Conservation (phyloP, 2,888 invertebrate genomes). For the Orthosia incerta region DNA sequence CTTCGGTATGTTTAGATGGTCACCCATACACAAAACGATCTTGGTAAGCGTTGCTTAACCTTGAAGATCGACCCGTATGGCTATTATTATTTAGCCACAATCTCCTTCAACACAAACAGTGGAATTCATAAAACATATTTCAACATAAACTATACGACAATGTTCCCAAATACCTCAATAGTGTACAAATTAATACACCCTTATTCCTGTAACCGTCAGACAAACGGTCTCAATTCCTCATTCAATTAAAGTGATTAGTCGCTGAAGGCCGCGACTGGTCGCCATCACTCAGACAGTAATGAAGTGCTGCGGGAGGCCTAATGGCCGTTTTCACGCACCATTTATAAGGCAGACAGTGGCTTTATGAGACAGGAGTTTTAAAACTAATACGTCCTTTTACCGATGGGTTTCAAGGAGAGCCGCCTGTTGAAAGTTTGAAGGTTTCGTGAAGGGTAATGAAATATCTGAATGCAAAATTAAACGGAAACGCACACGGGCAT, state of each 20-base stretch:
- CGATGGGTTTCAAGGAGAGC: background rate
- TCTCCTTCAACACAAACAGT: background rate
- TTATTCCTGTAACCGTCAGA: constrained; percentile 23
- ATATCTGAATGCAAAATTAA: background rate
- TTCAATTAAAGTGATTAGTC: constrained; percentile 52
- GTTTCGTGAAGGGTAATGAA: background rate
- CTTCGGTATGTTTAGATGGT: no score
- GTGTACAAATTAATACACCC: constrained; percentile 21
- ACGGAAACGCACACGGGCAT: background rate
- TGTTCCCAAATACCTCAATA: background rate
- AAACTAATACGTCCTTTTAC: constrained; percentile 26
- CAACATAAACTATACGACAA: background rate
- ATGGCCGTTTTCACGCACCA: constrained; percentile 53
- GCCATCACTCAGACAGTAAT: constrained; percentile 49
- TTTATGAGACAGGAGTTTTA: constrained; percentile 7
- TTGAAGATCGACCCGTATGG: no score
- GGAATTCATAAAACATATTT: background rate
- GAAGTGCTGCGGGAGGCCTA: constrained; percentile 39
- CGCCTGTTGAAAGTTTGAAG: background rate
- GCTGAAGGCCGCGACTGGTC: constrained; percentile 39
- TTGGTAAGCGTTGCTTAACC: no score
- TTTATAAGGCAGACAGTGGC: constrained; percentile 36
- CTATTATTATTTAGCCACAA: no score
- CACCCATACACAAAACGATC: no score
- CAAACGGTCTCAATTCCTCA: constrained; percentile 29